These are phyloP conservation scores for Caenorhabditis sp. DNA, from an alignment of 2,888 invertebrate genomes.

Conservation along the genomic window DNA sequence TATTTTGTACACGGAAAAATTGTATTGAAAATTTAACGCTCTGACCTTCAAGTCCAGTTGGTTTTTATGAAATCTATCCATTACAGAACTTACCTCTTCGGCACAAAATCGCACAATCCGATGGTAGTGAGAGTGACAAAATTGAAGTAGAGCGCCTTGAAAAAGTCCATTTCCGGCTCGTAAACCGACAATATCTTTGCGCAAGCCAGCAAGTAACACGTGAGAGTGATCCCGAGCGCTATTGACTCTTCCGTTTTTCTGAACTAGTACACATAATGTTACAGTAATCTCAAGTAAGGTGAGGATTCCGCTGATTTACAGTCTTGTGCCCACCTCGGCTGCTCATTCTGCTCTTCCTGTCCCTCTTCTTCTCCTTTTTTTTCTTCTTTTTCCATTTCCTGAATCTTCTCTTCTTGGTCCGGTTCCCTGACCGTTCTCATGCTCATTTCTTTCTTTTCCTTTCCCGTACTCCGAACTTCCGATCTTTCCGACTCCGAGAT, in stretches of 20 bases:
- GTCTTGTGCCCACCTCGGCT: conserved; percentile 25
- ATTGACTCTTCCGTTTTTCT: conserved; percentile 70
- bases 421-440: conserved; percentile 52
- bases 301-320: no score
- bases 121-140: conserved; percentile 76
- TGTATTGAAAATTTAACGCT: no score
- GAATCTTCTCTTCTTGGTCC: conserved; percentile 14
- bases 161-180: conserved; percentile 77
- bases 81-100: conserved; percentile 68
- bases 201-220: conserved; percentile 70
- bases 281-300: no score
- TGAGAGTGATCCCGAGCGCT: conserved; percentile 67
- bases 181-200: conserved; percentile 72
- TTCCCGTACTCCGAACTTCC: conserved; percentile 37
- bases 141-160: conserved; percentile 77
- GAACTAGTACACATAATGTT: no score
- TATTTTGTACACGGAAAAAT: no score
- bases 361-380: conserved; percentile 43
- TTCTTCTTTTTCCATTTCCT: no score
- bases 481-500: no score
- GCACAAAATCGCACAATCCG: conserved; percentile 76
- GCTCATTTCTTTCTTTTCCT: conserved; percentile 38
- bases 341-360: conserved; percentile 40
- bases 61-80: no score
- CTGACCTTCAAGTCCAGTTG: no score